Conservation (phyloP, 2,113 vertebrate genomes). For the Cebus imitator region DNA sequence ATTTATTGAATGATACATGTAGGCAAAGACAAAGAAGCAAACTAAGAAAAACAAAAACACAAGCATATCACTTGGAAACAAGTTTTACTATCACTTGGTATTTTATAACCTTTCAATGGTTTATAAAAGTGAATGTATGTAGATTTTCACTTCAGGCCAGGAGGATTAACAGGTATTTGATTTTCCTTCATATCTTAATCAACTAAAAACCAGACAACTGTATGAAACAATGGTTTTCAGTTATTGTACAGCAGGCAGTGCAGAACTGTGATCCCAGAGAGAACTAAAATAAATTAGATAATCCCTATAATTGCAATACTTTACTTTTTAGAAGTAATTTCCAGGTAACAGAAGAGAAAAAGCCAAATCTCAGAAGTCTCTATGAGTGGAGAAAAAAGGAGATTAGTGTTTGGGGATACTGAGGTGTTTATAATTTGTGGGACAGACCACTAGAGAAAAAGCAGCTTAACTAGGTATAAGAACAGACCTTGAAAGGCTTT, state of each 20-base stretch:
- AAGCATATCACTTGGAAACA: neutral
- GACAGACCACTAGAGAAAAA: neutral
- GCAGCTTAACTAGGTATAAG: neutral
- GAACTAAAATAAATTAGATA: neutral
- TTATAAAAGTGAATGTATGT: neutral
- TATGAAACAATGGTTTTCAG: neutral
- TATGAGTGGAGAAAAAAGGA: neutral
- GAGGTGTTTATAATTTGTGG: neutral
- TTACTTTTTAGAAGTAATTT: neutral
- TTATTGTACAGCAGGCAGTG: neutral
- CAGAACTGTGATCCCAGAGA: neutral
- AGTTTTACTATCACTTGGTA: neutral
- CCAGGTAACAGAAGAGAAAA: neutral
- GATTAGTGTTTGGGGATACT: neutral
- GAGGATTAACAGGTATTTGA: neutral
- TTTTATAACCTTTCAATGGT: neutral
- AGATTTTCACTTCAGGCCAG: neutral
- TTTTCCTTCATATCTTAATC: neutral
- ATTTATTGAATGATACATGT: neutral
- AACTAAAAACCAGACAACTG: neutral
- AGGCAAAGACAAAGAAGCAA: neutral
- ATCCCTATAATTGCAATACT: neutral
- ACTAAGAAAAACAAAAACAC: neutral
- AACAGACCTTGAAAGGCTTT: neutral
- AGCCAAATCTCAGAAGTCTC: neutral